phyloP scores from a whole-genome alignment of 2,888 invertebrate species.

The Rhamnusium bicolor region DNA sequence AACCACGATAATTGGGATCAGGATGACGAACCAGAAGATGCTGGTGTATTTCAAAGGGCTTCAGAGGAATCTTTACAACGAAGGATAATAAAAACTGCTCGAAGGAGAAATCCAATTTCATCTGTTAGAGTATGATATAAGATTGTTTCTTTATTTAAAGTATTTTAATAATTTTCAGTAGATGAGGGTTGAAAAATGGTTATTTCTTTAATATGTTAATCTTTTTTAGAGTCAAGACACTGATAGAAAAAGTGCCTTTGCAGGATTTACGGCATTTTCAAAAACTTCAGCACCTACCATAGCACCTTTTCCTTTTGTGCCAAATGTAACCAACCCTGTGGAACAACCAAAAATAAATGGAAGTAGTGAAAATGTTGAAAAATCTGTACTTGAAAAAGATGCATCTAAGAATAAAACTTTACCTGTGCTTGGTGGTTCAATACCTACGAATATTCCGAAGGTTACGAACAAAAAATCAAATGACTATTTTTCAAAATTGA shows the following conservation, averaged over 20 bases:
- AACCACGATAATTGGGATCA: slow-evolving; percentile 91
- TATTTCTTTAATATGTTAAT: slow-evolving; percentile 16
- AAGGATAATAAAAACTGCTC: slow-evolving; percentile 86
- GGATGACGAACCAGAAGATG: slow-evolving; percentile 84
- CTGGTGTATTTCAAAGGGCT: slow-evolving; percentile 80
- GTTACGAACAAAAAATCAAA: slow-evolving; percentile 49
- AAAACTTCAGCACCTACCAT: slow-evolving; percentile 68
- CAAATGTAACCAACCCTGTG: slow-evolving; percentile 73
- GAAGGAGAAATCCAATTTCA: slow-evolving; percentile 74
- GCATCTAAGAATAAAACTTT: not conserved
- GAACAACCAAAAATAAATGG: slow-evolving; percentile 68
- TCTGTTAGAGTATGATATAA: slow-evolving; percentile 52
- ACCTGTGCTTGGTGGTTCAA: not conserved
- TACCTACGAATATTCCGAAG: slow-evolving; percentile 38
- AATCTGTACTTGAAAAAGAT: slow-evolving; percentile 46
- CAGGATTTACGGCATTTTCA: slow-evolving; percentile 79
- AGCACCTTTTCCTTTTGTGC: slow-evolving; percentile 76
- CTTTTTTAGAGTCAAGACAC: slow-evolving; percentile 52
- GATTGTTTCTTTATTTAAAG: not conserved
- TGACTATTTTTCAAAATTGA: slow-evolving; percentile 80
- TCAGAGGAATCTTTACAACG: slow-evolving; percentile 82
- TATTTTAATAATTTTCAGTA: not conserved
- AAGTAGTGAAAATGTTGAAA: slow-evolving; percentile 62
- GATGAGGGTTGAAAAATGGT: not conserved
- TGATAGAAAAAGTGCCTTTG: slow-evolving; percentile 77